phyloP scores from a whole-genome alignment of 2,113 vertebrate genomes.

The Numida meleagris region DNA sequence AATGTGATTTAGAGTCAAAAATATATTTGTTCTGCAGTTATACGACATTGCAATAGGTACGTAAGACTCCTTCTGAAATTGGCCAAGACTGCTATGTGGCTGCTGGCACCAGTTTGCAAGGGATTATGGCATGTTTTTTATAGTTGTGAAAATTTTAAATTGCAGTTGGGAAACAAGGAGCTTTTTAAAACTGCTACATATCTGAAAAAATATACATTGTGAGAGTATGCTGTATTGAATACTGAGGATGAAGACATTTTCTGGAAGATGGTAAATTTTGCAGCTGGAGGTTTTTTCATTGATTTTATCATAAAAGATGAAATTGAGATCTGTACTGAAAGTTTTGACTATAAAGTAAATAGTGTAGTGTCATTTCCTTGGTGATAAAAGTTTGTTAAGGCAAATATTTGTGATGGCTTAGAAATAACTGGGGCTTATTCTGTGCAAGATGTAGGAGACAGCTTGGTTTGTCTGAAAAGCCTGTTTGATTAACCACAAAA shows the following conservation, averaged over 20 bases:
- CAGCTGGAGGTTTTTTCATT: background rate
- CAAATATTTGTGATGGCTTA: background rate
- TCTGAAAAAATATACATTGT: slow-evolving; percentile 46
- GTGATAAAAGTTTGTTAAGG: background rate
- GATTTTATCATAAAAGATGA: background rate
- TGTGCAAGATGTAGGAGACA: background rate
- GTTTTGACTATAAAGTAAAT: background rate
- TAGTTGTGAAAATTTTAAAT: slow-evolving; percentile 52
- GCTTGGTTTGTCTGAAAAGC: background rate
- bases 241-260: background rate
- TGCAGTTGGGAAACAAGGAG: slow-evolving; percentile 67
- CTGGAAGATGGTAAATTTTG: background rate
- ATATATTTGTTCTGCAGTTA: slow-evolving; percentile 37
- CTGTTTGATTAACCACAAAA: background rate
- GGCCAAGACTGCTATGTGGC: slow-evolving; percentile 38
- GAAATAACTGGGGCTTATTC: background rate
- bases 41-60: background rate
- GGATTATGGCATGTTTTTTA: slow-evolving; percentile 55
- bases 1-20: background rate
- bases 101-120: slow-evolving; percentile 44
- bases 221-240: slow-evolving; percentile 1
- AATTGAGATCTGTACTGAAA: background rate
- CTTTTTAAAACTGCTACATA: slow-evolving; percentile 16
- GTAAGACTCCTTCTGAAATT: slow-evolving; percentile 37
- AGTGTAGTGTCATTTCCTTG: background rate